Evolutionary conservation across 2,113 vertebrate species (phyloP), one percentile per base, ranked within the genome.

Genomic region (Equus przewalskii): DNA sequence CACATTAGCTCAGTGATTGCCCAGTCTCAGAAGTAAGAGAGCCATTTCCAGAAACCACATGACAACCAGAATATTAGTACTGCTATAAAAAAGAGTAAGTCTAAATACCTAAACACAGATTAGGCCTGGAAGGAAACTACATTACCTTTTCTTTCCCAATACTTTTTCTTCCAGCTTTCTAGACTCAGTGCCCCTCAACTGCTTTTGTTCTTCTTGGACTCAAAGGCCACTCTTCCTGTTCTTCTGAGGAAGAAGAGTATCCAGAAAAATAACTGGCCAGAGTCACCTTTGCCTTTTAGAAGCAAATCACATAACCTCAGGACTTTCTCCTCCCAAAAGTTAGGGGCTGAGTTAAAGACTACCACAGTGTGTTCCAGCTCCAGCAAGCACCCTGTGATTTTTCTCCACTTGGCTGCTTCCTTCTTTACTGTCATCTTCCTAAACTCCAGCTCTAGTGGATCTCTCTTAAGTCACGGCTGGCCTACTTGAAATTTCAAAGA

Each of bases 151-250:
- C 60, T 78, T 93, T 44, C 12, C 73, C 65, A 69, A 41, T 22
- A 81, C 15, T 85, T 92, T 75, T 81, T 51, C 80, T 85, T 60
- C 12, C 58, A 75, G 36, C n/a, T 93, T 90, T 62, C 79, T 90
- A 85, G 56, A 73, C 33, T 72, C 72, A 19, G 28, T 8, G 18
- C 1, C 54, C 72, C 72, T 73, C 58, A 90, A 24, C 12, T 26
- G 21, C 72, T 75, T 85, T 28, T 91, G 49, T 67, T 95, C 85
- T 76, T 62, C 64, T 69, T n/a, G 30, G 36, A 58, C 64, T 73
- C 56, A 85, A 44, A 85, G 58, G 56, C 4, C 22, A 89, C 15
- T 18, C 51, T 26, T 62, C 58, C 30, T 67, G 10, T 60, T 95
- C 78, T 89, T 92, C 79, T 69, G 22, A 44, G 49, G 60, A 86